Evolutionary conservation across 2,797 vertebrate species (phyloP).

Genomic region (Rhinatrema bivittatum): DNA sequence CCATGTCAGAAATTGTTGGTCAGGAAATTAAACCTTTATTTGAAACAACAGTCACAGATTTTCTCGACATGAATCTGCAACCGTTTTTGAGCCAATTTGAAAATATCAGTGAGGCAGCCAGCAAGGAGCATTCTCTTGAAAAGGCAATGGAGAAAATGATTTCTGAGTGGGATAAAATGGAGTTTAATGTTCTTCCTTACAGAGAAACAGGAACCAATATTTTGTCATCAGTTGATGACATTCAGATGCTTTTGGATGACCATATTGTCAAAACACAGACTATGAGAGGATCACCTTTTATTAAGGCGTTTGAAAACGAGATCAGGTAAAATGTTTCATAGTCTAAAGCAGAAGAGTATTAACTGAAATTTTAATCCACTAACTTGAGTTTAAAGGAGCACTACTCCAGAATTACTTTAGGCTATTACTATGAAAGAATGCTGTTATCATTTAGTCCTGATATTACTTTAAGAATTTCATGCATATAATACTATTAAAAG

Average conservation of each 20-base stretch:
- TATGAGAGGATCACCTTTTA: slow-evolving; percentile 78
- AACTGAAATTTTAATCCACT: too few species aligned
- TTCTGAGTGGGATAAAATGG: slow-evolving; percentile 62
- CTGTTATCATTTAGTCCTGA: too few species aligned
- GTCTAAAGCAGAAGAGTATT: too few species aligned
- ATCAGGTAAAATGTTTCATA: slow-evolving; percentile 60
- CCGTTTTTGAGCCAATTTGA: slow-evolving; percentile 63
- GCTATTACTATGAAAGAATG: too few species aligned
- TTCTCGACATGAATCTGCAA: slow-evolving; percentile 69
- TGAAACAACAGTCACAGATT: slow-evolving; percentile 53
- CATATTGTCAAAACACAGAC: slow-evolving; percentile 84
- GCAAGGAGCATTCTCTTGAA: slow-evolving; percentile 76
- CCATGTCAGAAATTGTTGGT: slow-evolving; percentile 62
- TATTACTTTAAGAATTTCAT: too few species aligned
- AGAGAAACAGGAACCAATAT: slow-evolving; percentile 74
- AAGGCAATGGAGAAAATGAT: slow-evolving; percentile 79
- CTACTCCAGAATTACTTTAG: too few species aligned
- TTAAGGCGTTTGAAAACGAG: slow-evolving; percentile 72
- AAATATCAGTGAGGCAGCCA: slow-evolving; percentile 67
- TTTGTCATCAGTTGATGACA: slow-evolving; percentile 72
- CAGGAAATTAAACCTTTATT: slow-evolving; percentile 53
- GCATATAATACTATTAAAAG: too few species aligned
- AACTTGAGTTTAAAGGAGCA: too few species aligned
- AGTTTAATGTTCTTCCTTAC: slow-evolving; percentile 66
- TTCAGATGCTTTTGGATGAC: slow-evolving; percentile 80